Base-by-base conservation (phyloP, 2,888 invertebrate genomes). In the Prosapia bicincta region DNA sequence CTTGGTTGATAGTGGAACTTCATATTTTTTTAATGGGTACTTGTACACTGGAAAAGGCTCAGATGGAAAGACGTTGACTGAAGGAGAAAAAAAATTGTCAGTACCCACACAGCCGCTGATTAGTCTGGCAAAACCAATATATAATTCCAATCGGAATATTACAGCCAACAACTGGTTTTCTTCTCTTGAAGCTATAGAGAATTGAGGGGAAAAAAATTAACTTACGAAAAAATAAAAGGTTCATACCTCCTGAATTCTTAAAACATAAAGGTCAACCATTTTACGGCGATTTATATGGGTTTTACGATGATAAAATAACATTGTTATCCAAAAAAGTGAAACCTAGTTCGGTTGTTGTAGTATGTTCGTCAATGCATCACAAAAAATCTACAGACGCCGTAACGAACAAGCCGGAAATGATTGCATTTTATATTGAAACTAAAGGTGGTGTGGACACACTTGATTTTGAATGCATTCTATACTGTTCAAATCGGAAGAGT, bases 151-250 rank as follows among this genome's bases (percentile, higher is more conserved):
- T n/a, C n/a, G n/a, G n/a, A n/a, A n/a, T n/a, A n/a, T n/a, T n/a
- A n/a, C n/a, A n/a, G n/a, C 81, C 82, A 66, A 76, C 66, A 83
- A 83, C 77, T 83, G 82, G 81, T 83, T 82, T 79, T 78, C 81
- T 24, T 82, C 82, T 6, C 78, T 82, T 15, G 79, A 82, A 76
- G 71, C 82, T 70, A 80, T 79, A 75, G 80, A 26, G 71, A 78
- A 71, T 43, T 69, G 32, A n/a, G 24, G 32, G 69, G 69, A 68
- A 69, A 26, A 43, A 26, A 66, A 28, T 32, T 76, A 23, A 75
- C 72, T n/a, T 54, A 66, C 15, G 69, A 28, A 67, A 67, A 38
- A 77, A 78, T 72, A 77, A 75, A 69, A 26, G 20, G 25, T 43
- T 75, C 70, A 75, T 77, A 25, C 75, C 75, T n/a, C 69, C 66